These are phyloP conservation scores for Toxonevra muliebris DNA, from an alignment of 2,888 invertebrate species.

Conservation along the genomic window DNA sequence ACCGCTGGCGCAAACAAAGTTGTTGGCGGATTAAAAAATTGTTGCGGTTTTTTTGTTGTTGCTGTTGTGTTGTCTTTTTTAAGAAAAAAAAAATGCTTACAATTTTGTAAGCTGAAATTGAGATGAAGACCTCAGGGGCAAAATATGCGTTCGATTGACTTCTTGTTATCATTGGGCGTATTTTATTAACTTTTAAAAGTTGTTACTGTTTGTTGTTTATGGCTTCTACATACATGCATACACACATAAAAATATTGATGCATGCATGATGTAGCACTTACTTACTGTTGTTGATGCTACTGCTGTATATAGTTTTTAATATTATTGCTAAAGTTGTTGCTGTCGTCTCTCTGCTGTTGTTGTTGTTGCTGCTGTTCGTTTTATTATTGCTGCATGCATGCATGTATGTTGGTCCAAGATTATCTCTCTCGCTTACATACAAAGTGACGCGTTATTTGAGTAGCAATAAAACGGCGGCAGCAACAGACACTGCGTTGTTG, in stretches of 20 bases:
- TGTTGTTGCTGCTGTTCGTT: background rate
- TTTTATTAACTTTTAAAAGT: constrained; percentile 63
- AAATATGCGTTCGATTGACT: constrained; percentile 52
- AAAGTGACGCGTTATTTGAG: constrained; percentile 27
- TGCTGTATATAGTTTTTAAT: background rate
- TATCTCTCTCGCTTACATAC: constrained; percentile 1
- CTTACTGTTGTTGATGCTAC: background rate
- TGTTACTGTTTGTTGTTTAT: constrained; percentile 14
- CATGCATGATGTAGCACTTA: background rate
- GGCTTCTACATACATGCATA: background rate
- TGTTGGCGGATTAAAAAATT: constrained; percentile 32
- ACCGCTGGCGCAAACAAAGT: constrained; percentile 40
- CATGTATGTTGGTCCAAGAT: background rate
- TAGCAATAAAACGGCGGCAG: constrained; percentile 27
- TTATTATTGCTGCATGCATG: background rate
- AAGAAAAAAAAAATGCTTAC: background rate
- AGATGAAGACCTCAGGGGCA: constrained; percentile 62
- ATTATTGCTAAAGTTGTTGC: background rate
- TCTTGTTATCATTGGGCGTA: constrained; percentile 64
- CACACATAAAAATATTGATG: background rate
- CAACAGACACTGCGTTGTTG: constrained; percentile 15
- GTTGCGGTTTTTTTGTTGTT: constrained; percentile 19
- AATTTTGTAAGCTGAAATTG: constrained; percentile 3
- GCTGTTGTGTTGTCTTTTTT: background rate
- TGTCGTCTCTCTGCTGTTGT: too few relatives aligned